phyloP scores from a whole-genome alignment of 2,113 vertebrate species.

The Phylloscopus whistleri region DNA sequence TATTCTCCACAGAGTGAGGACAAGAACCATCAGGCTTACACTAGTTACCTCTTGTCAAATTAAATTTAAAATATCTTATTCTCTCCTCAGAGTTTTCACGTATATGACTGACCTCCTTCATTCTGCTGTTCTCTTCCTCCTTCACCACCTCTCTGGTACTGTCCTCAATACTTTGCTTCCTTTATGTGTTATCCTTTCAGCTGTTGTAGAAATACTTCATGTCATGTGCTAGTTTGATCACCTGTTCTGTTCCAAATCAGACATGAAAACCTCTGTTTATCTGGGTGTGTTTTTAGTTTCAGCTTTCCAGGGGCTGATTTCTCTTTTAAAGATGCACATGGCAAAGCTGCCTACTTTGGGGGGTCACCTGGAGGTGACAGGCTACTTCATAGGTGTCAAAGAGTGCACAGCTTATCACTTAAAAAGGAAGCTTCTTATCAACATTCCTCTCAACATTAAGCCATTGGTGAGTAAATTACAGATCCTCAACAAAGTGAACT shows the following conservation, averaged over 20 bases:
- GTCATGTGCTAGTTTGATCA: not conserved
- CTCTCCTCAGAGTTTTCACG: not conserved
- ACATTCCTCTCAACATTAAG: not conserved
- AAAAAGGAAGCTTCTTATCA: not conserved
- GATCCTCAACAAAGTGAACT: accelerated
- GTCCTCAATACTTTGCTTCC: not conserved
- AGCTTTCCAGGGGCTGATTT: not conserved
- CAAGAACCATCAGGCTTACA: not conserved
- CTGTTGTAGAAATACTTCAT: not conserved
- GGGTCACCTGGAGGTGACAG: not conserved
- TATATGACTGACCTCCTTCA: not conserved
- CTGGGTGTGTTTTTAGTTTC: not conserved
- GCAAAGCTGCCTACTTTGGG: not conserved
- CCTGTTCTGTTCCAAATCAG: not conserved
- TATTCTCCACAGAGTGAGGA: not conserved
- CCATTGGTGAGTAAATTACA: not conserved
- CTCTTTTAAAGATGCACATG: not conserved
- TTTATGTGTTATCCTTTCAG: not conserved
- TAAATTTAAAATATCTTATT: not conserved
- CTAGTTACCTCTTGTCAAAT: not conserved
- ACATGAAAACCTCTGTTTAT: not conserved
- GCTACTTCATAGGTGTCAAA: not conserved
- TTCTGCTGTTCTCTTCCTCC: not conserved
- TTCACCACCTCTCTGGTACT: not conserved
- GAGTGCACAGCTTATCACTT: not conserved